Percentiles rank a stretch among this genome's conserved stretches.
Evolutionary conservation across 2,888 invertebrate genomes (phyloP).

Genomic region (Drepanosiphum platanoidis): DNA sequence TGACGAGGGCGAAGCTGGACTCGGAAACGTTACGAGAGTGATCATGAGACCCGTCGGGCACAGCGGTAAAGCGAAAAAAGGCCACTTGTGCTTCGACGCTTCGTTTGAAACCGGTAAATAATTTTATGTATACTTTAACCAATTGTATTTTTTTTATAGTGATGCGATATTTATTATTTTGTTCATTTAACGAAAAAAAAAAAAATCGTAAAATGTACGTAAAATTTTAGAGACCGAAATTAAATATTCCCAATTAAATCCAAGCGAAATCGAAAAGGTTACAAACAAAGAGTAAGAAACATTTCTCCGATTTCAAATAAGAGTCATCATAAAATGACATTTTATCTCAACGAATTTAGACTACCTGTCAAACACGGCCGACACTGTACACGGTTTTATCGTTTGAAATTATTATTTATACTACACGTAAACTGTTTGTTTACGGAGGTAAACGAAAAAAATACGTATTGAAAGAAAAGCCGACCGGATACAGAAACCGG

Average conservation of each 20-base stretch:
- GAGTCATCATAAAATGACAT: too few species aligned
- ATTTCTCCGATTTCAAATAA: background rate
- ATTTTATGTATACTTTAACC: background rate
- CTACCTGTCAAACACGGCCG: background rate
- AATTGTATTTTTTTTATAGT: background rate
- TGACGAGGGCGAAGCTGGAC: slow-evolving; percentile 91
- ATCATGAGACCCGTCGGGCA: slow-evolving; percentile 91
- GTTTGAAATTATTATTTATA: background rate
- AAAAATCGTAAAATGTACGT: too few species aligned
- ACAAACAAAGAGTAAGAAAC: background rate
- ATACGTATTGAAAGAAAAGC: background rate
- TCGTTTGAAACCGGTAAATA: slow-evolving; percentile 88
- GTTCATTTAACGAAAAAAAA: too few species aligned
- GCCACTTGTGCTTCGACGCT: slow-evolving; percentile 96
- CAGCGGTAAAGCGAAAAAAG: slow-evolving; percentile 94
- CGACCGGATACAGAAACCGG: background rate
- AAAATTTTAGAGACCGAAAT: too few species aligned
- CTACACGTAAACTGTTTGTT: background rate
- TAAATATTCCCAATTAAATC: background rate
- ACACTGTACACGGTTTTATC: background rate
- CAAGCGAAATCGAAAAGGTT: background rate
- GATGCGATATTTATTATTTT: too few species aligned
- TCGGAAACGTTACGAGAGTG: slow-evolving; percentile 89
- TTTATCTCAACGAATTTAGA: too few species aligned
- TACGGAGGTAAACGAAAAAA: background rate